Conservation (phyloP, 1,140 invertebrate genomes). For the Paralvinella palmiformis region DNA sequence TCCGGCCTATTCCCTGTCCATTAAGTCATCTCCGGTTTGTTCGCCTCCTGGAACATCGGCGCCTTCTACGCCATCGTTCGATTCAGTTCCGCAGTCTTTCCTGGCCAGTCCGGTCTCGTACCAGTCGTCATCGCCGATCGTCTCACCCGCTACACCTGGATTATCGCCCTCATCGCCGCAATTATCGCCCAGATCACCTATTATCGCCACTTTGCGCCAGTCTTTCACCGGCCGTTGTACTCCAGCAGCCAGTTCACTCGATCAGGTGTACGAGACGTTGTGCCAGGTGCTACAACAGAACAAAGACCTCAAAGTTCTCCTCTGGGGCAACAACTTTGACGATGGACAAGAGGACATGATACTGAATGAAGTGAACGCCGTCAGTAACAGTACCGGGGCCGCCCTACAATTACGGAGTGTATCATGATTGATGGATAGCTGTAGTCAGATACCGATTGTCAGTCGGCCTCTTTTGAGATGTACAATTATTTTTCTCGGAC, state of each 20-base stretch:
- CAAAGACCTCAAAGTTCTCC: constrained; percentile 43
- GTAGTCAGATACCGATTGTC: no score
- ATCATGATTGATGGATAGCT: no score
- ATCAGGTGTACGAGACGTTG: constrained; percentile 37
- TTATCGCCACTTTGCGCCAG: constrained; percentile 36
- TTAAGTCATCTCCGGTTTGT: neutral
- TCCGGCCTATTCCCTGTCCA: neutral
- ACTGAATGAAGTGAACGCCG: no score
- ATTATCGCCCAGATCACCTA: constrained; percentile 36
- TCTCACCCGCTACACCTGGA: no score
- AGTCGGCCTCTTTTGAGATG: no score
- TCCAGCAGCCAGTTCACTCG: constrained; percentile 26
- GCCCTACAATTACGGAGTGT: no score
- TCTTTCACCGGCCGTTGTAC: constrained; percentile 23
- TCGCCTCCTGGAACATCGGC: no score
- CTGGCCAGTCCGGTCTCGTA: neutral
- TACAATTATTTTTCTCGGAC: no score
- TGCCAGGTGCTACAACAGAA: constrained; percentile 42
- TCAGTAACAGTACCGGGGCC: no score
- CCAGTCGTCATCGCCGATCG: constrained; percentile 17
- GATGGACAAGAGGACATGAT: no score
- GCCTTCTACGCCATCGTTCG: no score
- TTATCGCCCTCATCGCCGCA: constrained; percentile 33
- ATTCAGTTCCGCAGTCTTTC: neutral
- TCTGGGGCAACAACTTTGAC: constrained; percentile 46